These are phyloP conservation scores for Cantharis rustica DNA, from an alignment of 2,888 invertebrate genomes.

Conservation along the genomic window DNA sequence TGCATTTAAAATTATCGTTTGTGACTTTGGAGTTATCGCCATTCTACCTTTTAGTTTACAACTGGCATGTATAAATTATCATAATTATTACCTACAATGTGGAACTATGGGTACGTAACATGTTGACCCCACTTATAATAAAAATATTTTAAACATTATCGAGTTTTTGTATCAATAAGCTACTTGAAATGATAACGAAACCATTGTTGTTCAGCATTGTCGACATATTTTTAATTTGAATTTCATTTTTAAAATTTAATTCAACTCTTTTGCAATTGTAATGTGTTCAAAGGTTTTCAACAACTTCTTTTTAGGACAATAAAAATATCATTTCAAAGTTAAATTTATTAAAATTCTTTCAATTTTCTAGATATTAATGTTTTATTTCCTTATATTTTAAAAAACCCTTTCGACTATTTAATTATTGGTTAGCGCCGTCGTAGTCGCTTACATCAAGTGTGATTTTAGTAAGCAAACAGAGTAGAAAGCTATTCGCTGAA, in stretches of 20 bases:
- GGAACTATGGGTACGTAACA: constrained; percentile 15
- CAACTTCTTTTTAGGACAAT: neutral
- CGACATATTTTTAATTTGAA: neutral
- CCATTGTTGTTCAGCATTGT: constrained; percentile 12
- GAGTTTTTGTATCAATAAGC: constrained; percentile 11
- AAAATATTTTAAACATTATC: constrained; percentile 13
- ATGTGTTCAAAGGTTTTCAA: neutral
- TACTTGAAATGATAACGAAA: constrained; percentile 17
- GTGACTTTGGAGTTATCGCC: neutral
- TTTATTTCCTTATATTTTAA: neutral
- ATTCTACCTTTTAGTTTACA: neutral
- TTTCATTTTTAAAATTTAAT: neutral
- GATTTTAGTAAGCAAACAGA: no score
- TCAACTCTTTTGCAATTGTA: neutral
- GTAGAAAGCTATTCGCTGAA: no score
- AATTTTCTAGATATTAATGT: neutral
- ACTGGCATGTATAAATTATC: neutral
- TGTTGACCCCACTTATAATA: constrained; percentile 32
- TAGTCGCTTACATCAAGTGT: no score
- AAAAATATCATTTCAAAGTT: neutral
- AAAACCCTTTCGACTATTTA: neutral
- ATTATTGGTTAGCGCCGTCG: neutral
- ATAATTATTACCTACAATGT: constrained; percentile 27
- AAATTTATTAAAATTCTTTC: neutral
- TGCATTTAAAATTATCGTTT: neutral